A percentile compares a stretch with the other conserved stretches of the same genome.
These are phyloP conservation scores for Ophion obscuratus DNA, from an alignment of 2,888 invertebrate genomes.

Conservation along the genomic window DNA sequence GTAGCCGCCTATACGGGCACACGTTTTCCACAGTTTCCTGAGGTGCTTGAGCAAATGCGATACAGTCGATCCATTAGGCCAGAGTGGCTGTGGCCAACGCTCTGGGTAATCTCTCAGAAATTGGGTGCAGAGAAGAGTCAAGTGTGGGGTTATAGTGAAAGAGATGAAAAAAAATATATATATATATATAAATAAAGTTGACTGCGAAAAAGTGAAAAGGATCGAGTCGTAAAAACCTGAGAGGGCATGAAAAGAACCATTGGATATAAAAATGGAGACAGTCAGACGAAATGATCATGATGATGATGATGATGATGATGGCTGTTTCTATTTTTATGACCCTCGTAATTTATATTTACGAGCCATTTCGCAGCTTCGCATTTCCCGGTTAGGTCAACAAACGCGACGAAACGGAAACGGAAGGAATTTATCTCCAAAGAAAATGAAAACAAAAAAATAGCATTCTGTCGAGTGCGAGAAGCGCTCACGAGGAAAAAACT, in stretches of 20 bases:
- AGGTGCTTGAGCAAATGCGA: not conserved
- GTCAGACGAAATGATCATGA: not conserved
- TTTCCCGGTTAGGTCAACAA: conserved; percentile 13
- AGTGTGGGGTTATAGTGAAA: not conserved
- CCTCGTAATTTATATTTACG: conserved; percentile 1
- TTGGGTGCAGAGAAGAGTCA: not conserved
- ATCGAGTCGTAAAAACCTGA: not conserved
- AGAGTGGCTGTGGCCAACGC: not conserved
- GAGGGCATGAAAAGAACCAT: not conserved
- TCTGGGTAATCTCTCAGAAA: not conserved
- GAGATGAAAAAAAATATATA: not conserved
- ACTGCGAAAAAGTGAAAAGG: not conserved
- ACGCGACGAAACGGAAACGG: conserved; percentile 41
- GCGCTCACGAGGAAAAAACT: conserved; percentile 48
- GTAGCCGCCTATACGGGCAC: too few species aligned
- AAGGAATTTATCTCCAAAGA: conserved; percentile 56
- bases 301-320: not conserved
- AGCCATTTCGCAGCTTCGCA: conserved; percentile 11
- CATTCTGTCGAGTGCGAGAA: conserved; percentile 14
- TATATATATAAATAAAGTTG: not conserved
- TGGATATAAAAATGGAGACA: not conserved
- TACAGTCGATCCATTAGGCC: not conserved
- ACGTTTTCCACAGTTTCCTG: too few species aligned
- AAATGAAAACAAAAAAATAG: conserved; percentile 32
- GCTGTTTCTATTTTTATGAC: not conserved